Evolutionary conservation across 2,113 vertebrate species (phyloP).

Genomic region (Phaethon lepturus): DNA sequence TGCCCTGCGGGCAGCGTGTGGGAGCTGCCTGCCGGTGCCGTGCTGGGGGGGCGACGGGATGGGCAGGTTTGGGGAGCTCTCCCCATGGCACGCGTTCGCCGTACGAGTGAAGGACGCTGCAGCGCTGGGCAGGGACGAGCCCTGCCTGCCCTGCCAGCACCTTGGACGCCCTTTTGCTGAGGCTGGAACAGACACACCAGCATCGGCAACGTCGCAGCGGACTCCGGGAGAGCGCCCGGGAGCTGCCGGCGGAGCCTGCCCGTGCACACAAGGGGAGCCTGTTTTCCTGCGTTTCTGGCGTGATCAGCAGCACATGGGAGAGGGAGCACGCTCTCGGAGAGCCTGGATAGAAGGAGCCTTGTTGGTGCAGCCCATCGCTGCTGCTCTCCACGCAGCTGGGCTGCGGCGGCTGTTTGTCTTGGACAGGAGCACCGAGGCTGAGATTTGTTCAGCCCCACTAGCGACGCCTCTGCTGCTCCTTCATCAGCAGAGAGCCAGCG

Average conservation of each 20-base stretch:
- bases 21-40: not conserved
- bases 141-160: not conserved
- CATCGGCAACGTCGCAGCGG: accelerated
- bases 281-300: not conserved
- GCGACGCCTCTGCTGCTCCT: not conserved
- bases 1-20: not conserved
- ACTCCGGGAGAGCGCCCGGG: not conserved
- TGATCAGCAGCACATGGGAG: accelerated
- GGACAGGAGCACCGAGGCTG: not conserved
- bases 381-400: not conserved
- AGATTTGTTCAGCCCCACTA: not conserved
- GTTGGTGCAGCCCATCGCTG: not conserved
- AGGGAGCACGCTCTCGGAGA: not conserved
- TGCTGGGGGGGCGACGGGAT: accelerated
- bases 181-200: not conserved
- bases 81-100: accelerated
- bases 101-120: not conserved
- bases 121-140: not conserved
- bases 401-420: not conserved
- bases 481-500: not conserved
- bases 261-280: not conserved
- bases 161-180: not conserved
- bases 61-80: not conserved
- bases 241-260: not conserved
- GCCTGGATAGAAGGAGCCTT: not conserved